A percentile compares a stretch with the other conserved stretches of the same genome.
These are phyloP conservation scores for Ametastegia equiseti DNA, from an alignment of 2,888 invertebrate genomes.

Conservation along the genomic window DNA sequence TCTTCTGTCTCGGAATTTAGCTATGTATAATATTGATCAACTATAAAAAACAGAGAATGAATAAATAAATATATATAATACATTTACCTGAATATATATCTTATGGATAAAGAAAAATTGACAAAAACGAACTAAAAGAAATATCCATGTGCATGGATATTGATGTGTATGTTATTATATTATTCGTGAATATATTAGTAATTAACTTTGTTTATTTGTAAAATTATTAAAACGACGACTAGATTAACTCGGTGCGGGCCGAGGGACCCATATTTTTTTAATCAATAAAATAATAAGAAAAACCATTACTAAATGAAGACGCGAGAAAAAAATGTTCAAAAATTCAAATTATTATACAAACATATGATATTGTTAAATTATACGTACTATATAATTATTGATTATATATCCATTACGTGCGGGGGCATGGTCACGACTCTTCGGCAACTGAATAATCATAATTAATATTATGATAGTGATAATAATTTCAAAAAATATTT, in stretches of 20 bases:
- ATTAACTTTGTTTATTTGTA: neutral
- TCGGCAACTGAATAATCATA: neutral
- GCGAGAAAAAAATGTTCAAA: neutral
- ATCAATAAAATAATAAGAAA: neutral
- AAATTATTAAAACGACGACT: slow-evolving; percentile 8
- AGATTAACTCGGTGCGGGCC: slow-evolving; percentile 20
- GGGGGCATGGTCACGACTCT: neutral
- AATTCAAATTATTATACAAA: neutral
- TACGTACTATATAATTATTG: no score
- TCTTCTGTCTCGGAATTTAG: slow-evolving; percentile 3
- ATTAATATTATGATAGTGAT: neutral
- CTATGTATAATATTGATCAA: neutral
- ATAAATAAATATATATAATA: slow-evolving; percentile 55
- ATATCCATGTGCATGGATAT: no score
- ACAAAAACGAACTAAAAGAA: no score
- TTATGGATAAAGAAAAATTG: no score
- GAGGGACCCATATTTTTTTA: neutral
- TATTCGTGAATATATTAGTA: slow-evolving; percentile 18
- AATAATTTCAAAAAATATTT: neutral
- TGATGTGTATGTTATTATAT: slow-evolving; percentile 7
- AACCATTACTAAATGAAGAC: neutral
- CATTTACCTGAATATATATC: no score
- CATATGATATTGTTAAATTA: no score
- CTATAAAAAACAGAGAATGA: slow-evolving; percentile 41
- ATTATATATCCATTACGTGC: no score